These are phyloP conservation scores for Staurois parvus DNA, from an alignment of 2,797 vertebrate genomes.

Conservation along the genomic window DNA sequence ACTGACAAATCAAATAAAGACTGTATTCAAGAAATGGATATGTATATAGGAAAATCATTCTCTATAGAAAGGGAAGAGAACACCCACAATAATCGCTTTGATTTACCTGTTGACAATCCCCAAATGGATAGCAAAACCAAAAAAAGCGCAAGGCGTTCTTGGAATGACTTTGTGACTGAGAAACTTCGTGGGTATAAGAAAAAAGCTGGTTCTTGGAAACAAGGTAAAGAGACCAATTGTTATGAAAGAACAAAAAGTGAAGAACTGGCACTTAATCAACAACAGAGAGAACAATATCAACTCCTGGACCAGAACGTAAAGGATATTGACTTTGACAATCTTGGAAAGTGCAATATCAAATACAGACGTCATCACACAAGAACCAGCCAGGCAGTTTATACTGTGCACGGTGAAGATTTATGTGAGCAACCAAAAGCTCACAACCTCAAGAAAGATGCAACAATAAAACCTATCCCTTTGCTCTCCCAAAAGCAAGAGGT, in stretches of 20 bases:
- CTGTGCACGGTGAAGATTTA: constrained; percentile 72
- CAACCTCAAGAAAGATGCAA: constrained; percentile 17
- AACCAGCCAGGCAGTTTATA: constrained; percentile 75
- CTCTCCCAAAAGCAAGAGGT: constrained; percentile 58
- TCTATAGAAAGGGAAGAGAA: not conserved
- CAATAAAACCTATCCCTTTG: constrained; percentile 23
- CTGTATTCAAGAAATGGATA: constrained; percentile 15
- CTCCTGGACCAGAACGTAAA: constrained; percentile 45
- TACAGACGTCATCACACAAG: constrained; percentile 63
- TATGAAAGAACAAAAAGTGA: constrained; percentile 60
- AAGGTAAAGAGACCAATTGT: constrained; percentile 46
- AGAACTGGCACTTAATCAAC: not conserved
- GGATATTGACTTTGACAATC: not conserved
- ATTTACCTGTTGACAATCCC: fast-evolving
- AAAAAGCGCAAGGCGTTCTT: constrained; percentile 5
- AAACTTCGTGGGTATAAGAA: constrained; percentile 63
- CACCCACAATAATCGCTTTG: not conserved
- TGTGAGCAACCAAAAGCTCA: constrained; percentile 25
- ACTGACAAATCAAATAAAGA: not conserved
- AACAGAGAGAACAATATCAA: constrained; percentile 64
- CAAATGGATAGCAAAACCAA: constrained; percentile 20
- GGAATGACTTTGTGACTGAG: constrained; percentile 23
- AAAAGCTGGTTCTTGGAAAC: constrained; percentile 59
- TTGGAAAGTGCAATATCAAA: constrained; percentile 62
- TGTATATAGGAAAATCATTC: not conserved